Evolutionary conservation across 2,797 vertebrate genomes (phyloP).

Genomic region (Alauda arvensis): DNA sequence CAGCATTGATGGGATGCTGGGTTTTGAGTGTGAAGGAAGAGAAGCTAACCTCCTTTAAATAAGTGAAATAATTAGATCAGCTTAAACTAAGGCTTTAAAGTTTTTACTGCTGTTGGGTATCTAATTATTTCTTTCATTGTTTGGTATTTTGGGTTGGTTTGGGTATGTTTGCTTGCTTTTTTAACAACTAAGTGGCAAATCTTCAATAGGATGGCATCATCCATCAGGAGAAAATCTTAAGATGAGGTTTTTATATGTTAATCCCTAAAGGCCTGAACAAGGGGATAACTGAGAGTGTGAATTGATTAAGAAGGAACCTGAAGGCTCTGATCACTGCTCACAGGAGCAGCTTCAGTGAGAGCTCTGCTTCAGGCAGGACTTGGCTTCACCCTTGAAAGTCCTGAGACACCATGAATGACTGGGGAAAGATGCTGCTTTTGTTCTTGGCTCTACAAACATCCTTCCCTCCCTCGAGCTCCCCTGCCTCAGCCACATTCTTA

Average conservation of each 20-base stretch:
- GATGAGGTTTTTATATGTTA: not conserved
- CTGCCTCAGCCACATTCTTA: slow-evolving; percentile 7
- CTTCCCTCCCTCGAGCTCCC: not conserved
- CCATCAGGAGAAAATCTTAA: not conserved
- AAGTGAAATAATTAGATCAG: not conserved
- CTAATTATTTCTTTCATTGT: not conserved
- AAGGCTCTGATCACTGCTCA: not conserved
- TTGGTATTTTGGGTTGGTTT: not conserved
- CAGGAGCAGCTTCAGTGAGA: not conserved
- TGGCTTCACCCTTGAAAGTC: not conserved
- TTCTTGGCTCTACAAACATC: slow-evolving; percentile 64
- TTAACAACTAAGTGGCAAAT: not conserved
- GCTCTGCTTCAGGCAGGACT: not conserved
- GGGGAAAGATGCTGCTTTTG: slow-evolving; percentile 53
- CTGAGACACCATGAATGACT: not conserved
- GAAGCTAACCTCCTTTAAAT: not conserved
- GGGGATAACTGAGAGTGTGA: not conserved
- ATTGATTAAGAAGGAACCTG: not conserved
- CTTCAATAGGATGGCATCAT: not conserved
- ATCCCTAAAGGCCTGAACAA: not conserved
- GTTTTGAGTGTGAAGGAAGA: not conserved
- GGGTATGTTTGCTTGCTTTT: not conserved
- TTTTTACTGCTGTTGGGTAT: not conserved
- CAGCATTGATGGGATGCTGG: not conserved
- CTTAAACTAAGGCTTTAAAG: not conserved